Evolutionary conservation across 1,140 invertebrate genomes (phyloP), one percentile per base, ranked within the genome.

Genomic region (Trichomalopsis sarcophagae): DNA sequence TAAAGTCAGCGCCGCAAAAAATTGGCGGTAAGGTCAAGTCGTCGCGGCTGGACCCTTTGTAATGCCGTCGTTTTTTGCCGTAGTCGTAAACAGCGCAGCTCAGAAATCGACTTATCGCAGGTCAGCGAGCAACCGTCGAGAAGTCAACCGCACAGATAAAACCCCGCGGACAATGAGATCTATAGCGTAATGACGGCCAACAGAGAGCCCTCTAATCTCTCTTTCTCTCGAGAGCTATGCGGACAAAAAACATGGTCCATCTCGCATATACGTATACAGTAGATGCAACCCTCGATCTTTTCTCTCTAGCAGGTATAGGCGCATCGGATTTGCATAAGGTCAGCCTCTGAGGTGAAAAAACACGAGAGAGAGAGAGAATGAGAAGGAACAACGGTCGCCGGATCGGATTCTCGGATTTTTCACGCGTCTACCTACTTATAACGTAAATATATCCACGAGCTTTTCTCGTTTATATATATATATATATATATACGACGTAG

Each of bases 121-220:
- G 76, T 78, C 76, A 78, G n/a, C 27, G 50, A 4, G 50, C 50
- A 55, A 76, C 75, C 75, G 75, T 76, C 75, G 23, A 76, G 30
- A 50, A 76, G 75, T 76, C 75, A 76, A 76, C 75, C 23, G 6
- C 75, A 40, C 36, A 44, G 40, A 62, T 62, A 62, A 62, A 62
- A 1, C 55, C 4, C 55, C 0, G 2, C 4, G 17, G 17, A 62
- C 55, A 62, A 62, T 62, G 7, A 21, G 55, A 62, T 62, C 55
- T 17, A 3, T 17, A 3, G 36, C 13, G 73, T n/a, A 75, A 44
- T 36, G 30, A 75, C 36, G 36, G 73, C 17, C 30, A 75, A n/a
- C 30, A 44, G 73, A 75, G 73, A 75, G 33, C 55, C 55, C 55
- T 62, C 55, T 62, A 62, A 62, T 62, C 50, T 55, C 50, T 44